A percentile compares a stretch with the other conserved stretches of the same genome.
These are phyloP conservation scores for Trichomalopsis sarcophagae DNA, from an alignment of 1,140 invertebrate species.

Conservation along the genomic window DNA sequence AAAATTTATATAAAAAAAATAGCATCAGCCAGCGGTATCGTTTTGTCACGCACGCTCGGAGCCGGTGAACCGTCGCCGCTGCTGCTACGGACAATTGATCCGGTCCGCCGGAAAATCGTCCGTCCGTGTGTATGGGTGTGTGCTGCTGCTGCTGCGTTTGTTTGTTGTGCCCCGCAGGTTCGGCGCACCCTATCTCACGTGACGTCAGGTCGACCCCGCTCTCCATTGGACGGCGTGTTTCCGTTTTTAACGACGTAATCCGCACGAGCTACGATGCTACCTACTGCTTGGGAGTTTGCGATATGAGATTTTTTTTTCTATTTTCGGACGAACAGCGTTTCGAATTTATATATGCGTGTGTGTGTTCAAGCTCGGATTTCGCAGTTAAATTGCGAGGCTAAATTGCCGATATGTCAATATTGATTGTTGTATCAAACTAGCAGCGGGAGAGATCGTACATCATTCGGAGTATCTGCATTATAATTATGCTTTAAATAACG, in stretches of 20 bases:
- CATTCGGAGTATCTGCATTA: neutral
- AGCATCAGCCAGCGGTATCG: neutral
- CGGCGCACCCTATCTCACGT: conserved; percentile 57
- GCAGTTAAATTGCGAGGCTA: too few relatives aligned
- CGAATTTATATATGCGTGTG: too few relatives aligned
- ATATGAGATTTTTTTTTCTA: too few relatives aligned
- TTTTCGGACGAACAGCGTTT: too few relatives aligned
- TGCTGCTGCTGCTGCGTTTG: conserved; percentile 12
- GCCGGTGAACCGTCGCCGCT: neutral
- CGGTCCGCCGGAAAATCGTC: conserved; percentile 54
- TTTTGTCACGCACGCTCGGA: conserved; percentile 54
- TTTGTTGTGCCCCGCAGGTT: conserved; percentile 39
- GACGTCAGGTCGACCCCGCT: conserved; percentile 52
- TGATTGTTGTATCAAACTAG: too few relatives aligned
- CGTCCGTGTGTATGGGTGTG: neutral
- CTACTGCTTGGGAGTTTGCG: too few relatives aligned
- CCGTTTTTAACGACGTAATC: conserved; percentile 50
- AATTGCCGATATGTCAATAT: neutral
- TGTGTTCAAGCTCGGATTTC: too few relatives aligned
- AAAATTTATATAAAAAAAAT: neutral
- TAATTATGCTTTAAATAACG: neutral
- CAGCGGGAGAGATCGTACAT: too few relatives aligned
- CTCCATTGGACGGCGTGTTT: conserved; percentile 49
- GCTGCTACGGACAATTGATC: conserved; percentile 55
- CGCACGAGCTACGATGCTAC: too few relatives aligned